Evolutionary conservation across 2,113 vertebrate species (phyloP), one percentile per base, ranked within the genome.

Genomic region (Dolichallabes microphthalmus): DNA sequence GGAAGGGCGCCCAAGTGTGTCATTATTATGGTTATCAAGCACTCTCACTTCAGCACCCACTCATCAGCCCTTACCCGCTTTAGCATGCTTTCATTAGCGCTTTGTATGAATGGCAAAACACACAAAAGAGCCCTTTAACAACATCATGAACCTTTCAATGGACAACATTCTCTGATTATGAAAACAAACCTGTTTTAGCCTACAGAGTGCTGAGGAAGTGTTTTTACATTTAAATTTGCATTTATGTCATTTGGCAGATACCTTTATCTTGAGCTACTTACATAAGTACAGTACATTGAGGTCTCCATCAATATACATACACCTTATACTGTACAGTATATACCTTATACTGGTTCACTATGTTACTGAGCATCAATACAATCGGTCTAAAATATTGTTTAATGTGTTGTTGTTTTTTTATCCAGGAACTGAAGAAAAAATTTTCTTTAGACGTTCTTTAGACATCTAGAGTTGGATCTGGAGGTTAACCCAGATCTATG

Each of bases 21-120:
- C 73, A 61, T 79, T 64, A 83, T 84, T 71, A 71, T 27, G 35
- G 74, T 79, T 78, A 69, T 78, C 82, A 78, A 32, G 17, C 45
- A 17, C 61, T 83, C 61, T 58, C 80, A 79, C 64, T 69, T 53
- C 57, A 64, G 69, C 60, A 82, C 80, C 80, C 58, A 74, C 71
- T 86, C 50, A 66, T 82, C 64, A 80, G 78, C 50, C 58, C 39
- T 74, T 57, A 20, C 52, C 32, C 39, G 35, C 74, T 64, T 55
- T 22, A 63, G 20, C 82, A 71, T 73, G 68, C 82, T 58, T 73
- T 83, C 32, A 73, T 83, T 83, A 60, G n/a, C 52, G 9, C 64
- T 66, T 71, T 35, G 53, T 57, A 22, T 71, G 53, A 25, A 30
- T 30, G 10, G 52, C 32, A 60, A 57, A 73, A 22, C 30, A 57